Percentiles rank a stretch among this genome's conserved stretches.
Evolutionary conservation across 2,113 vertebrate genomes (phyloP).

Genomic region (Hepsetus odoe): DNA sequence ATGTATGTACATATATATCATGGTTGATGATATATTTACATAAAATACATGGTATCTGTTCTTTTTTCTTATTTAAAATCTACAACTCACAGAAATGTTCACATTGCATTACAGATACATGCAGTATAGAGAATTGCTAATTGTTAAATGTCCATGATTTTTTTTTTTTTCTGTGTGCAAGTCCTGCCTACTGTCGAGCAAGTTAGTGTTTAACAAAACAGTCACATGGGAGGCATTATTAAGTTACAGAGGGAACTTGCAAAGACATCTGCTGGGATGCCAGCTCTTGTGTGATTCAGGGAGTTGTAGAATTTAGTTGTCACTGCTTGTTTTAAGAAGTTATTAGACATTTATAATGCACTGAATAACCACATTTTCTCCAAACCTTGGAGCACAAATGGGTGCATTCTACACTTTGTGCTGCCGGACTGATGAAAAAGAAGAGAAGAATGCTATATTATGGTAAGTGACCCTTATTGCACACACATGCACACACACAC

Average conservation of each 20-base stretch:
- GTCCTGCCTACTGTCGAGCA: constrained; percentile 1
- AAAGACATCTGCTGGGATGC: constrained; percentile 16
- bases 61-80: not conserved
- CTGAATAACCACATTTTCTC: not conserved
- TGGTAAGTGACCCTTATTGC: constrained; percentile 57
- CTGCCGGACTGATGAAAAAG: constrained; percentile 59
- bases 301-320: not conserved
- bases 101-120: not conserved
- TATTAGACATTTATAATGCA: not conserved
- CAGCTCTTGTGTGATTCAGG: not conserved
- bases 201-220: not conserved
- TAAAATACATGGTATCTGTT: not conserved
- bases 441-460: constrained; percentile 68
- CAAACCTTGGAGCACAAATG: constrained; percentile 47
- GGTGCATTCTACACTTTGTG: constrained; percentile 67
- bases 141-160: not conserved
- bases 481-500: no score
- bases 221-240: constrained; percentile 39
- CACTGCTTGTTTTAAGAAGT: constrained; percentile 7
- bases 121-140: not conserved
- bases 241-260: constrained; percentile 31
- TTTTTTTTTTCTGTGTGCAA: not conserved
- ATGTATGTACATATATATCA: no score
- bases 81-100: not conserved
- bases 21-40: no score